These are phyloP conservation scores for Cantharis flavilabris DNA, from an alignment of 2,888 invertebrate genomes.

Conservation along the genomic window DNA sequence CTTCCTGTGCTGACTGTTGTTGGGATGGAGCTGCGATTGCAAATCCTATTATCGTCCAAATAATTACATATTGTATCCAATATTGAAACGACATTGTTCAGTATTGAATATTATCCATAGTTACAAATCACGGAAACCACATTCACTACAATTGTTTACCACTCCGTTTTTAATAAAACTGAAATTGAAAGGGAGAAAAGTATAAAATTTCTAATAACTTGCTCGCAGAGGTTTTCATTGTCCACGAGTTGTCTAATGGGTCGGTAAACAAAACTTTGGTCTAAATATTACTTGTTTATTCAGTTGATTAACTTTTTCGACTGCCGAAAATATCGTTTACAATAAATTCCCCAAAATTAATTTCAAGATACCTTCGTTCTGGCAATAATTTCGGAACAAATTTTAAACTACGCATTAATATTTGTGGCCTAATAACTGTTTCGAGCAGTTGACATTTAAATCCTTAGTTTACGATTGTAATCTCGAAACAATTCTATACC, in stretches of 20 bases:
- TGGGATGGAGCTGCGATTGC: constrained; percentile 30
- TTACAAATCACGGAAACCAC: constrained; percentile 23
- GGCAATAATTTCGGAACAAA: not conserved
- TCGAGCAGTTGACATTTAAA: not conserved
- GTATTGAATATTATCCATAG: constrained; percentile 23
- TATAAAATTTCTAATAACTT: not conserved
- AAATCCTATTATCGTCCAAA: constrained; percentile 34
- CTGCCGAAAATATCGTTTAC: not conserved
- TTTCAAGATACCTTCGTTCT: not conserved
- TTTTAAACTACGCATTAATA: not conserved
- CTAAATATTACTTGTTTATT: not conserved
- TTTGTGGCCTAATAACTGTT: not conserved
- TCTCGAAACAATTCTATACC: not conserved
- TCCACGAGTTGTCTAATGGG: not conserved
- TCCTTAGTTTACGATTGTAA: not conserved
- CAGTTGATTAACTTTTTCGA: not conserved
- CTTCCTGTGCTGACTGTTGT: constrained; percentile 30
- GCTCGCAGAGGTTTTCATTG: not conserved
- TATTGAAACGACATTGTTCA: constrained; percentile 38
- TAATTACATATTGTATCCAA: constrained; percentile 38
- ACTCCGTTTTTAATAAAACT: not conserved
- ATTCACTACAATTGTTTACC: not conserved
- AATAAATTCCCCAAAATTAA: not conserved
- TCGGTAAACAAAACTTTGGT: not conserved
- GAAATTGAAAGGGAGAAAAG: not conserved